Base-by-base conservation (phyloP, 2,797 vertebrate species). In the Gymnodraco acuticeps region DNA sequence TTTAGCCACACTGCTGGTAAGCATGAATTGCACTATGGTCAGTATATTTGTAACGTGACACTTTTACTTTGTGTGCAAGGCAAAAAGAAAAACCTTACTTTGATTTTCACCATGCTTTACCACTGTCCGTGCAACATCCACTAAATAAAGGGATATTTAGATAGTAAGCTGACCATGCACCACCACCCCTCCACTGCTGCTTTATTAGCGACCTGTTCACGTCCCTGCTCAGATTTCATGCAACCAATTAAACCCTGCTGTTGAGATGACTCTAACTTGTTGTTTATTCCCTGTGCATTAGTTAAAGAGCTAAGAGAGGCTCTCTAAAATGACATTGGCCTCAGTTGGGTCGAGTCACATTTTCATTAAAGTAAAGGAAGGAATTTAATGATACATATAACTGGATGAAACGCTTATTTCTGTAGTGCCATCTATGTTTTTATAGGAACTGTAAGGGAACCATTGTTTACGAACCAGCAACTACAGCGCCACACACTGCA, bases 201-300 rank as follows among this genome's bases (percentile, higher is more conserved):
- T 27, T 20, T 52, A 83, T 88, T 71, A 75, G 52, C 68, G 77
- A 75, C 33, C 54, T 46, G 54, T 63, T 77, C 75, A 68, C 53
- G 64, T 64, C 4, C 50, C 60, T 61, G 38, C 61, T 66, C 41
- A 33, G 55, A 76, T 84, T 81, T 72, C 77, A 43, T 47, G 55
- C 27, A 48, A 42, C 77, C 73, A 88, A 74, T 87, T 81, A 81
- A 81, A 81, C 41, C 8, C 31, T 51, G 63, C 42, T 75, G 77
- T 64, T 48, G 54, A 81, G 41, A 70, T 56, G 65, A 68, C 74
- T 83, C 43, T 10, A 16, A 27, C 74, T 73, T 45, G 58, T 63
- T 63, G 70, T 52, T 66, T 27, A 75, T 13, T 76, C 56, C 65
- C 70, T 20, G 16, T 19, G 62, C 48, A 67, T 66, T 65, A 75